Evolutionary conservation across 2,888 invertebrate species (phyloP).

Genomic region (Neoitamus cyanurus): DNA sequence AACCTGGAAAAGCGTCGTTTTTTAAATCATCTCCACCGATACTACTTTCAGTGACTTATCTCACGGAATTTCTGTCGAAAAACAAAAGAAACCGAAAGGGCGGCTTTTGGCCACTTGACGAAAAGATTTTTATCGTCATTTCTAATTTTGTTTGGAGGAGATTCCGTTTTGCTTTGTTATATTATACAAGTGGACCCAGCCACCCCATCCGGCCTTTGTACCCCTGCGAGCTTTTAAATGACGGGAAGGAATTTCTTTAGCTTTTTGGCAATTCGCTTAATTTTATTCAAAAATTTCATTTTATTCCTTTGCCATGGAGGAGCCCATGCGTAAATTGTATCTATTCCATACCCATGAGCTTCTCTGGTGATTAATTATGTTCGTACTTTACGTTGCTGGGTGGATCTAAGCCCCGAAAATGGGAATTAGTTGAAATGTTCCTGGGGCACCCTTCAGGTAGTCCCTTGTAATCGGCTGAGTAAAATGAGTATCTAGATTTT

Average conservation of each 20-base stretch:
- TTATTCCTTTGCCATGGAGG: background rate
- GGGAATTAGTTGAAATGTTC: background rate
- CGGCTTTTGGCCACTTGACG: background rate
- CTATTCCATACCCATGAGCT: background rate
- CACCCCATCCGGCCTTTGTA: background rate
- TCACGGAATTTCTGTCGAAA: background rate
- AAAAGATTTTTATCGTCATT: background rate
- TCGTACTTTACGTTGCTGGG: background rate
- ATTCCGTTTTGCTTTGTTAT: background rate
- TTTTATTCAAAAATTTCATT: background rate
- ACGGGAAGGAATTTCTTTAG: background rate
- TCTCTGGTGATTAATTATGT: background rate
- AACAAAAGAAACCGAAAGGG: background rate
- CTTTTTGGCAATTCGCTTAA: background rate
- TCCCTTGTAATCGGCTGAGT: background rate
- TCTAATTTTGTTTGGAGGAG: background rate
- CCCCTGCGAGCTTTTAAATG: background rate
- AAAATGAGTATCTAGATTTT: background rate
- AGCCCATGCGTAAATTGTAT: background rate
- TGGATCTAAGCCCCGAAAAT: background rate
- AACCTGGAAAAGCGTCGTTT: background rate
- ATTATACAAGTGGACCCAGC: background rate
- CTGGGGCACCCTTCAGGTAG: background rate
- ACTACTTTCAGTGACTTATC: background rate
- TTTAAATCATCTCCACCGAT: background rate